Base-by-base conservation (phyloP, 2,888 invertebrate species). In the Anarsia innoxiella region DNA sequence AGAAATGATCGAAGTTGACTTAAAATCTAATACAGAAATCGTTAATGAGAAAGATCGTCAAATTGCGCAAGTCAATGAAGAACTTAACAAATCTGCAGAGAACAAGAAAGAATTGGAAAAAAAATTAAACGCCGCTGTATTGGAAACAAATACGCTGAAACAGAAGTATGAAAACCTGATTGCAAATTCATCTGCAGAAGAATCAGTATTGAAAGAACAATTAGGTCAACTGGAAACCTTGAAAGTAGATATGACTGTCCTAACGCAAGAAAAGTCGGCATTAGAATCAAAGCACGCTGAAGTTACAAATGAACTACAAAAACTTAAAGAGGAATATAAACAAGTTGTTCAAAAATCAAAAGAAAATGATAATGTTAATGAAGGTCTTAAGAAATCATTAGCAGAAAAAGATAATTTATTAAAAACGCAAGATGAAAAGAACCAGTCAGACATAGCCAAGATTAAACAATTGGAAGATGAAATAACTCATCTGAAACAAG, bases 1-100 rank as follows among this genome's bases (percentile, higher is more conserved):
- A 44, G 80, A 83, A 66, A 77, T 82, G 76, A 53, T 78, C 23
- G 75, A 77, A 59, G 66, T 72, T 16, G 87, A 87, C 51, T 56
- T 85, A 9, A 80, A 76, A 58, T 79, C 80, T 0, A 86, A 83
- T 51, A 47, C 68, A 48, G 79, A 79, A 59, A 67, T 78, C 14
- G 59, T 87, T 2, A 49, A 44, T 35, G 84, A 87, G 62, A 85
- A 87, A 56, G 83, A 86, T 48, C 72, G 78, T 1, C 84, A 87
- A 67, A 59, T 87, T 16, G 46, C 57, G 15, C 64, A 72, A 51
- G 53, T 76, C 5, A 77, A 62, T 41, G 75, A 77, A 32, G 77
- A 82, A 52, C 57, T 77, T 2, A 66, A 60, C 45, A 77, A 75
- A 66, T 56, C 58, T 9, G 61, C 67, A 36, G 82, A 84, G 41